phyloP scores from a whole-genome alignment of 2,888 invertebrate genomes.

The Lordiphosa andalusiaca region DNA sequence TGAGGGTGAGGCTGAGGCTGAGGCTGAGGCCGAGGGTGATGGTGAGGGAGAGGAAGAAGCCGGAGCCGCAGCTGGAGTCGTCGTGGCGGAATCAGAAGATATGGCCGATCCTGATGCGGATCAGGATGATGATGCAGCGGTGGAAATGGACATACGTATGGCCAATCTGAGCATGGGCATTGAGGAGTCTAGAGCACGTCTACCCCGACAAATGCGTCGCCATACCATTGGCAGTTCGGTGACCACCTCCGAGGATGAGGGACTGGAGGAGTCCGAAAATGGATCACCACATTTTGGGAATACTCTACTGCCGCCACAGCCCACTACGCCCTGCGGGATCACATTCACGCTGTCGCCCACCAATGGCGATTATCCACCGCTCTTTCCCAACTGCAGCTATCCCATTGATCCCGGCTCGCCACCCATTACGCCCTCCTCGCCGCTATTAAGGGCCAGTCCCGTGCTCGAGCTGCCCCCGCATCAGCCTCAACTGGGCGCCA shows the following conservation, averaged over 20 bases:
- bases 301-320: conserved; percentile 80
- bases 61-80: conserved; percentile 31
- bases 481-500: conserved; percentile 27
- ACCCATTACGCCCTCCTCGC: conserved; percentile 55
- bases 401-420: conserved; percentile 80
- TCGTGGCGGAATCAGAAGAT: not conserved
- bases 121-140: conserved; percentile 56
- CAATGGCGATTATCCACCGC: conserved; percentile 78
- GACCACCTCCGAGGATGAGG: conserved; percentile 81
- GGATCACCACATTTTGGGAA: conserved; percentile 80
- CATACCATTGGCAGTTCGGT: conserved; percentile 78
- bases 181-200: conserved; percentile 68
- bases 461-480: conserved; percentile 69
- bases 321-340: conserved; percentile 83
- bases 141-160: conserved; percentile 72
- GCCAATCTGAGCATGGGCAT: conserved; percentile 67
- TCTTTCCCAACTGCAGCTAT: conserved; percentile 66
- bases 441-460: conserved; percentile 75
- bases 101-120: conserved; percentile 13
- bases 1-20: conserved; percentile 58
- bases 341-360: conserved; percentile 85
- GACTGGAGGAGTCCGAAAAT: conserved; percentile 80
- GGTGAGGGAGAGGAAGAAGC: conserved; percentile 78
- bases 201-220: conserved; percentile 74
- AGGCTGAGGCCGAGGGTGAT: conserved; percentile 64